These are phyloP conservation scores for Cepaea nemoralis DNA, from an alignment of 1,140 invertebrate species.

Conservation along the genomic window DNA sequence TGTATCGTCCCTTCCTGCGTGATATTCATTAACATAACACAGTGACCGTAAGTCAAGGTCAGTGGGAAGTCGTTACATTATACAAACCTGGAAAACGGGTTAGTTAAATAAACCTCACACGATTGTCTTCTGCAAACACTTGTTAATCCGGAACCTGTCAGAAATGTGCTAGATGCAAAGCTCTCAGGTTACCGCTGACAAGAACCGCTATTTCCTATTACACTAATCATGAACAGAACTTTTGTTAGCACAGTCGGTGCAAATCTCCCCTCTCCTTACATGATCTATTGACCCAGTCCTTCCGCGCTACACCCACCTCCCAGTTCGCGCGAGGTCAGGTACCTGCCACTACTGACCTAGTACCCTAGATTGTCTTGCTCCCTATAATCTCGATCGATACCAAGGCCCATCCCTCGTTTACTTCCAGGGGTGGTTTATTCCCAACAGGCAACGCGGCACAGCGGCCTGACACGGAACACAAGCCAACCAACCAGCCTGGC, in stretches of 20 bases:
- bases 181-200: not conserved
- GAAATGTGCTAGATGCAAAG: too few relatives aligned
- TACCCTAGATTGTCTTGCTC: constrained; percentile 21
- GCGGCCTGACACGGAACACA: not conserved
- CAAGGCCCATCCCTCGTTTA: too few relatives aligned
- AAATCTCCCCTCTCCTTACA: constrained; percentile 8
- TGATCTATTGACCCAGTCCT: not conserved
- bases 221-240: not conserved
- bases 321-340: constrained; percentile 3
- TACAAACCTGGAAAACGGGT: too few relatives aligned
- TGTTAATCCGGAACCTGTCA: too few relatives aligned
- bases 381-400: constrained; percentile 26
- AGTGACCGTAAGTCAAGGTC: too few relatives aligned
- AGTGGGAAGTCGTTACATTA: too few relatives aligned
- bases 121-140: too few relatives aligned
- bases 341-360: constrained; percentile 30
- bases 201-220: not conserved
- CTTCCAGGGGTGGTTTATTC: not conserved
- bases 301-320: not conserved
- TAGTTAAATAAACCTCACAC: too few relatives aligned
- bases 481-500: too few relatives aligned
- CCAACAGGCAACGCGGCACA: not conserved
- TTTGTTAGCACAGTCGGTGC: not conserved
- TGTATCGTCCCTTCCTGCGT: too few relatives aligned
- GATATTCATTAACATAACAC: too few relatives aligned